Percentiles rank a stretch among this genome's conserved stretches.
Conservation (phyloP, 2,888 invertebrate genomes). For the Glaucopsyche alexis region DNA sequence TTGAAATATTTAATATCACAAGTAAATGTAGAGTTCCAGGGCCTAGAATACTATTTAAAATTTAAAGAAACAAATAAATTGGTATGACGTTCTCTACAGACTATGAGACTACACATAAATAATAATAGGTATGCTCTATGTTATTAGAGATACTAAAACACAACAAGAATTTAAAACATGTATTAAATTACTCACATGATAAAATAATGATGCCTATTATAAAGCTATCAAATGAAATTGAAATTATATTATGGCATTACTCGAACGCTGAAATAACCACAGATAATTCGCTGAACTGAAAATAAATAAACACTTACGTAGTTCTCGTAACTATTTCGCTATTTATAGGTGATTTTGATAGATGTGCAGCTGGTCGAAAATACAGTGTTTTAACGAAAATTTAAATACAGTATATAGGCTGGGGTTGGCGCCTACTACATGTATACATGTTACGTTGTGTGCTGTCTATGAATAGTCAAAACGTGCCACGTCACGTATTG, state of each 20-base stretch:
- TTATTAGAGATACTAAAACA: neutral
- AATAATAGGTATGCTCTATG: too few species aligned
- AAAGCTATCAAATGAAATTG: neutral
- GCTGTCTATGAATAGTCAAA: too few species aligned
- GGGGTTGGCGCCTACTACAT: too few species aligned
- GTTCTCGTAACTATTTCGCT: neutral
- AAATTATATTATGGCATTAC: neutral
- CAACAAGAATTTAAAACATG: neutral
- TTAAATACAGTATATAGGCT: neutral
- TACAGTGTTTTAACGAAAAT: neutral
- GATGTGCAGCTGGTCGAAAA: neutral
- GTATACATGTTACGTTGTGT: too few species aligned
- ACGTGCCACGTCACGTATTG: too few species aligned
- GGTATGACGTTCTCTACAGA: too few species aligned
- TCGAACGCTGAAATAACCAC: neutral
- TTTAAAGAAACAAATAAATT: too few species aligned
- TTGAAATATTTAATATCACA: neutral
- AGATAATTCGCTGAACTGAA: neutral
- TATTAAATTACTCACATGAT: neutral
- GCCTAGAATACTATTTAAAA: too few species aligned
- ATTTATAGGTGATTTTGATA: constrained; percentile 9
- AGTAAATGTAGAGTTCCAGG: too few species aligned
- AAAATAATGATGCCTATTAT: neutral
- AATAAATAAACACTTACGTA: constrained; percentile 11
- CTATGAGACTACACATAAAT: too few species aligned